Evolutionary conservation across 2,888 invertebrate species (phyloP).

Genomic region (Stenodema calcarata): DNA sequence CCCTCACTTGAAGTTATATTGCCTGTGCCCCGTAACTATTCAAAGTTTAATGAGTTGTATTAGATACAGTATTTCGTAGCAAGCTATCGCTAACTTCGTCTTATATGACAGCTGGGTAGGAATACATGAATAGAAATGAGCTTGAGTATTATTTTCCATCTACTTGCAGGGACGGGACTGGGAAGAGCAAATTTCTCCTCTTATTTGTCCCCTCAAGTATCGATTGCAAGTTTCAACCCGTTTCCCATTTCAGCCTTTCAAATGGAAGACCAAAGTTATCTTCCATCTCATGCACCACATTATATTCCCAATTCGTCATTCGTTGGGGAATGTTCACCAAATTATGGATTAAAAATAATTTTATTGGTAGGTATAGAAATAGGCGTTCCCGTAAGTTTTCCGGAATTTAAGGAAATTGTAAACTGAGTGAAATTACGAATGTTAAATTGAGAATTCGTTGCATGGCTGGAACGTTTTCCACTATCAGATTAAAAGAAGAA

Average conservation of each 20-base stretch:
- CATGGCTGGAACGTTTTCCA: no score
- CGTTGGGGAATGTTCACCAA: no score
- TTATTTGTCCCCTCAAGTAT: constrained; percentile 36
- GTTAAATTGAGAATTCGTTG: no score
- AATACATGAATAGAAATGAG: constrained; percentile 51
- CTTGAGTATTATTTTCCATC: constrained; percentile 49
- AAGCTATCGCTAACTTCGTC: constrained; percentile 44
- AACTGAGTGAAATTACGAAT: no score
- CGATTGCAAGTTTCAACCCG: constrained; percentile 30
- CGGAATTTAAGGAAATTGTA: no score
- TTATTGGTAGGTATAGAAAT: no score
- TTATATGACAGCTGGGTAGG: constrained; percentile 47
- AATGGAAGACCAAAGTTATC: neutral
- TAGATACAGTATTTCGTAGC: constrained; percentile 45
- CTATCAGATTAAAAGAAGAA: no score
- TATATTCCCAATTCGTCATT: neutral
- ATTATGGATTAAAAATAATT: no score
- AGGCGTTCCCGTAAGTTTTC: no score
- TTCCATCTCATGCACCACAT: neutral
- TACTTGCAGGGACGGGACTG: neutral
- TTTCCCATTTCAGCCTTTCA: neutral
- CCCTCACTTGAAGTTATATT: constrained; percentile 41
- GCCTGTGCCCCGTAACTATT: constrained; percentile 38
- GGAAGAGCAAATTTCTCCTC: constrained; percentile 37
- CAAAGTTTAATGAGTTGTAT: constrained; percentile 48